These are phyloP conservation scores for Umimayanthus kanabou DNA, from an alignment of 92 coral and sea anemone genomes.

Conservation along the genomic window DNA sequence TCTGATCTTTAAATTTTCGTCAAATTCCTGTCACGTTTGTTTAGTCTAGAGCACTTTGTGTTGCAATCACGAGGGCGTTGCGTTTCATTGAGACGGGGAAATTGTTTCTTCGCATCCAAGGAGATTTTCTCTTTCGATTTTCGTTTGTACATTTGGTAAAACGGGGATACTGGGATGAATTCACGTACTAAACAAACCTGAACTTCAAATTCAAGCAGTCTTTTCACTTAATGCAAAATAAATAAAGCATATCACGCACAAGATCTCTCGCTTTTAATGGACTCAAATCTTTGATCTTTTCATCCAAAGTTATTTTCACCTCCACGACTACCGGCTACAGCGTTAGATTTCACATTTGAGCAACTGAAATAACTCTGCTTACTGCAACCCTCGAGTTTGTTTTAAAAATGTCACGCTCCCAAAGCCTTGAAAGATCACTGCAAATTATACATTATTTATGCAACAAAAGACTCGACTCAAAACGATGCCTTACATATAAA, in stretches of 20 bases:
- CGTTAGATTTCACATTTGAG: too few relatives aligned
- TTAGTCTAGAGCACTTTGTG: constrained; percentile 1
- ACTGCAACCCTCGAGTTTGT: neutral
- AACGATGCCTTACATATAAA: neutral
- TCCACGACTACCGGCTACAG: neutral
- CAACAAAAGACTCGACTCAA: neutral
- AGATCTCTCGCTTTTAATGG: neutral
- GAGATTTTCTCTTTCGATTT: neutral
- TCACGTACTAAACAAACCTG: neutral
- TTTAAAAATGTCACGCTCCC: constrained; percentile 16
- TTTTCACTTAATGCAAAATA: constrained; percentile 2
- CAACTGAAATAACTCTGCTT: too few relatives aligned
- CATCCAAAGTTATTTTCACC: neutral
- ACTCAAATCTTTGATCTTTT: neutral
- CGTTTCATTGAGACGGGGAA: neutral
- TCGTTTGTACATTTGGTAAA: neutral
- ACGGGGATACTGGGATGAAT: neutral
- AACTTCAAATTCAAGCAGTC: neutral
- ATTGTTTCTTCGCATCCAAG: neutral
- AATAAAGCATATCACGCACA: neutral
- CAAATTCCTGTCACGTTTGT: neutral
- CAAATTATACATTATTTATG: constrained; percentile 26
- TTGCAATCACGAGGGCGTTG: neutral
- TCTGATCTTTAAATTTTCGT: neutral
- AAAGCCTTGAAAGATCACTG: constrained; percentile 8